These are phyloP conservation scores for Xanthia icteritia DNA, from an alignment of 2,888 invertebrate species.

Conservation along the genomic window DNA sequence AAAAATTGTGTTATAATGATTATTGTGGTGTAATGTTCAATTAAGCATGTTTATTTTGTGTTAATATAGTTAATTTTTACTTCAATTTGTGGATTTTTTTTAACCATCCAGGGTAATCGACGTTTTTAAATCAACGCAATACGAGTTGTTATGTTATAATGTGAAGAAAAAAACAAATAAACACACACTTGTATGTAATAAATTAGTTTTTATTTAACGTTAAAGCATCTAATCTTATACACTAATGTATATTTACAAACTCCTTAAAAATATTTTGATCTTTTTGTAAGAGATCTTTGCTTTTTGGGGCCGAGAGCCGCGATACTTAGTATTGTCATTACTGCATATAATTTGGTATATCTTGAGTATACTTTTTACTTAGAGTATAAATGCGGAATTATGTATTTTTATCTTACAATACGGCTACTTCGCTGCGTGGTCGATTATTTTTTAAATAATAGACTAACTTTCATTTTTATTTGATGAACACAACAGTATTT, in stretches of 20 bases:
- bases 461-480: neutral
- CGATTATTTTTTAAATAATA: neutral
- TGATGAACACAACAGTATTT: neutral
- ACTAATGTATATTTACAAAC: constrained; percentile 63
- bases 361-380: constrained; percentile 45
- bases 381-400: constrained; percentile 40
- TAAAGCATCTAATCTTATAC: constrained; percentile 46
- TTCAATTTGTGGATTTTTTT: neutral
- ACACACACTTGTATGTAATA: constrained; percentile 45
- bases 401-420: neutral
- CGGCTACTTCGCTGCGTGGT: constrained; percentile 6
- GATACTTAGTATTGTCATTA: constrained; percentile 34
- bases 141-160: neutral
- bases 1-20: too few relatives aligned
- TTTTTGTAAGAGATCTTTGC: constrained; percentile 44
- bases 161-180: constrained; percentile 23
- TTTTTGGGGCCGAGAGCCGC: constrained; percentile 33
- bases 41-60: neutral
- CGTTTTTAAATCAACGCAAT: neutral
- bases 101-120: neutral
- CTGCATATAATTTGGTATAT: constrained; percentile 47
- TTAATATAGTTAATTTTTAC: neutral
- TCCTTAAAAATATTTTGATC: constrained; percentile 39
- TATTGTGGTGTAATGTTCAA: too few relatives aligned
- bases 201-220: constrained; percentile 60